Evolutionary conservation across 64 coral and sea anemone genomes (phyloP), one percentile per base, ranked within the genome.

Genomic region (Porites australiensis): DNA sequence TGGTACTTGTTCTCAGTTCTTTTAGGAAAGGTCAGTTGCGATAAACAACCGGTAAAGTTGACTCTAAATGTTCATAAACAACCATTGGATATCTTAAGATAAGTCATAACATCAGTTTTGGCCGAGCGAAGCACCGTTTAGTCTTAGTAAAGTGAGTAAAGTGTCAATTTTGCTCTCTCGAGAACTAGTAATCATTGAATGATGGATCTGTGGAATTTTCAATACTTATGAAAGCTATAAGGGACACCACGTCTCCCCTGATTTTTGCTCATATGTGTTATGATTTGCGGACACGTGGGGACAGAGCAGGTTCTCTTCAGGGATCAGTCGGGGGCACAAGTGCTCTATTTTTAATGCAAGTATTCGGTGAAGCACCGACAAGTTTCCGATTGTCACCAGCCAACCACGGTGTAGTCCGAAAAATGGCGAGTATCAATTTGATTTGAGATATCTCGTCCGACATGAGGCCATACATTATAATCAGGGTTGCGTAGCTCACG

Each of bases 21-120:
- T 16, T 84, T 68, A n/a, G 8, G 81, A 84, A 84, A 84, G 81
- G 81, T 84, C 81, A 51, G 16, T 68, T 84, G 10, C 9, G 15
- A 67, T 69, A 84, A 84, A 84, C 81, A 84, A 84, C 81, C 81
- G 64, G 81, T 48, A 13, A 5, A 67, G 46, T 51, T 84, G 49
- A 50, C 10, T 51, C 23, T 55, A 8, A 74, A 74, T 50, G 50
- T 50, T 47, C 3, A 76, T 76, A 67, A 84, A 84, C 64, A 84
- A 68, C 4, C 8, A 4, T 6, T 50, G 15, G 50, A 55, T 37
- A 55, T 78, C n/a, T 18, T 78, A 21, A n/a, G 45, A 50, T 50
- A 76, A 48, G 11, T 5, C 48, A 16, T 8, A 44, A n/a, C 18
- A 76, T 16, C 14, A 8, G 5, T 76, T 76, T 76, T 15, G 27